A percentile compares a stretch with the other conserved stretches of the same genome.
phyloP scores from a whole-genome alignment of 2,797 vertebrate genomes.

The Euphonia xanthogaster region DNA sequence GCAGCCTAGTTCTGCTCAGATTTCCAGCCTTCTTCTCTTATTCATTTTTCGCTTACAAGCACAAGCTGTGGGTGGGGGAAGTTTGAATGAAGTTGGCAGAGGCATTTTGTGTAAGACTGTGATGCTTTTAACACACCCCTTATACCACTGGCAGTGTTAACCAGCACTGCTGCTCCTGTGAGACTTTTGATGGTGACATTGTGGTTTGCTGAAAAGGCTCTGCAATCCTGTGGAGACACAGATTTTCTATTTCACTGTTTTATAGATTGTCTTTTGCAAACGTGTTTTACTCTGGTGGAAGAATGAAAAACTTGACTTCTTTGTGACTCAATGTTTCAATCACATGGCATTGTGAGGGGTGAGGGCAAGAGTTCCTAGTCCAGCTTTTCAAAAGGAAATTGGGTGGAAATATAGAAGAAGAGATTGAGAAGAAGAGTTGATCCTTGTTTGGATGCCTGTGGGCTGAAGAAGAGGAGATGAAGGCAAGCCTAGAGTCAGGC shows the following conservation, averaged over 20 bases:
- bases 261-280: background rate
- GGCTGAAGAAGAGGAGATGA: background rate
- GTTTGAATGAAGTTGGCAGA: background rate
- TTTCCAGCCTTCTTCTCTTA: background rate
- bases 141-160: rapidly evolving
- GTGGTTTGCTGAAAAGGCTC: background rate
- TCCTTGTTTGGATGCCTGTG: background rate
- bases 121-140: background rate
- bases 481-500: background rate
- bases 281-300: background rate
- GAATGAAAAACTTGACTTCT: background rate
- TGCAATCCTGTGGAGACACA: background rate
- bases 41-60: background rate
- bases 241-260: background rate
- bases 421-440: background rate
- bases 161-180: background rate
- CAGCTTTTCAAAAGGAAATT: background rate
- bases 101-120: background rate
- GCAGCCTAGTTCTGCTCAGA: background rate
- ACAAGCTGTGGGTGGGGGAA: background rate
- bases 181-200: background rate
- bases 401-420: background rate
- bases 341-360: rapidly evolving
- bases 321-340: background rate
- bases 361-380: background rate